Conservation (phyloP, 2,113 vertebrate species). For the Miniopterus natalensis region DNA sequence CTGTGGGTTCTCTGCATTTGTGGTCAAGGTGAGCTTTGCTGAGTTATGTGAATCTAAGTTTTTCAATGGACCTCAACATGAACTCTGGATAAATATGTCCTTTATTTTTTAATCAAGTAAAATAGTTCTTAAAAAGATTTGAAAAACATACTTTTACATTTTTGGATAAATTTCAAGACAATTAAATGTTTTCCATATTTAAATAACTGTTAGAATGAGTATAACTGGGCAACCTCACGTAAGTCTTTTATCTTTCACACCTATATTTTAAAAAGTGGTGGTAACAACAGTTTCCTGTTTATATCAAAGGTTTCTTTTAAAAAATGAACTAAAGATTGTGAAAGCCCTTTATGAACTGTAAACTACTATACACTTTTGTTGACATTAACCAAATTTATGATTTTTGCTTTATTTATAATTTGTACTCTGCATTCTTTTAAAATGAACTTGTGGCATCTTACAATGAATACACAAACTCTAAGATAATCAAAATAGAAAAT, state of each 20-base stretch:
- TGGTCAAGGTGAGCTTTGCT: neutral
- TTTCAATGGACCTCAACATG: neutral
- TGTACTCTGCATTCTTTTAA: neutral
- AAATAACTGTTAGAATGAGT: constrained; percentile 10
- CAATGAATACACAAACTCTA: neutral
- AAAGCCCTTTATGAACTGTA: neutral
- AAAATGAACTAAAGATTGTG: neutral
- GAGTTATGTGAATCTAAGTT: neutral
- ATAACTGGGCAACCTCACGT: neutral
- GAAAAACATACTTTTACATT: constrained; percentile 1
- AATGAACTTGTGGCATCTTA: neutral
- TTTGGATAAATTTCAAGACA: constrained; percentile 24
- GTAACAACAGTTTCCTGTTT: neutral
- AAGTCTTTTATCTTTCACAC: neutral
- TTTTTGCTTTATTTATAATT: constrained; percentile 43
- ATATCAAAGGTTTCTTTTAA: neutral
- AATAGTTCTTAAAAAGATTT: constrained; percentile 27
- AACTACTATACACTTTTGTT: neutral
- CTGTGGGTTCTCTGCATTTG: neutral
- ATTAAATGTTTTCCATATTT: neutral
- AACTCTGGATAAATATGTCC: neutral
- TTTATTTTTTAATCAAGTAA: constrained; percentile 38
- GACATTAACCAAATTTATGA: neutral
- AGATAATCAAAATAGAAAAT: constrained; percentile 21
- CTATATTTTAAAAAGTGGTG: neutral